These are phyloP conservation scores for Bovichtus diacanthus DNA, from an alignment of 2,797 vertebrate species.

Conservation along the genomic window DNA sequence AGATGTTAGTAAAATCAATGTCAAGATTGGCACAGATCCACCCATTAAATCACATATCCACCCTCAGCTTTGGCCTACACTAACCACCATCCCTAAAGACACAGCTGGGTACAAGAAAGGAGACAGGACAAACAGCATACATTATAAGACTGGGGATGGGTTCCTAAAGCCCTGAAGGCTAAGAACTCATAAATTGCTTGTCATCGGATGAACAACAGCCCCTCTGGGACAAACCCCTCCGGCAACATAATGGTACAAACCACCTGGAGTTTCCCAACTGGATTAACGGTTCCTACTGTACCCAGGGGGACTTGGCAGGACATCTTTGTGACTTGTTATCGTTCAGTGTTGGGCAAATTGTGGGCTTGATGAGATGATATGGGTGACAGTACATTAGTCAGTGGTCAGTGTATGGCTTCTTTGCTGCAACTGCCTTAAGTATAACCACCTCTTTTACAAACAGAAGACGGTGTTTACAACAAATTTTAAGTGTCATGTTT, in stretches of 20 bases:
- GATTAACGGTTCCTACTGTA: slow-evolving; percentile 7
- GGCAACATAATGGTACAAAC: slow-evolving; percentile 15
- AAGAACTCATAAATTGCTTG: slow-evolving; percentile 33
- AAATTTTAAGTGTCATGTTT: not conserved
- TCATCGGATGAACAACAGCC: slow-evolving; percentile 39
- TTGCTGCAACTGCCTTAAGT: not conserved
- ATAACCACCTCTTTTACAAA: not conserved
- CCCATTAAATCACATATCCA: not conserved
- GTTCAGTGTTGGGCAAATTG: not conserved
- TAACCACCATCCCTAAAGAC: not conserved
- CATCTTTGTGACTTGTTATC: not conserved
- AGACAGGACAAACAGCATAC: slow-evolving; percentile 14
- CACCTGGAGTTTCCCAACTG: slow-evolving; percentile 37
- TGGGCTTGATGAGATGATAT: slow-evolving; percentile 7
- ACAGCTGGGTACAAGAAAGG: not conserved
- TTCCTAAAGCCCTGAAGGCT: slow-evolving; percentile 15
- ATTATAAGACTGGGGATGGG: slow-evolving; percentile 14
- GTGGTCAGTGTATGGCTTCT: not conserved
- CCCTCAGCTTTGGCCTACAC: not conserved
- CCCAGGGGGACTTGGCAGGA: slow-evolving; percentile 12
- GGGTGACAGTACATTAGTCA: not conserved
- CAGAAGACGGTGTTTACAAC: not conserved
- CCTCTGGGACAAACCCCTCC: slow-evolving; percentile 17
- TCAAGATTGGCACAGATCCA: not conserved
- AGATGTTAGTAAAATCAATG: not conserved